Evolutionary conservation across 2,113 vertebrate genomes (phyloP), one percentile per base, ranked within the genome.

Genomic region (Pelusios castaneus): DNA sequence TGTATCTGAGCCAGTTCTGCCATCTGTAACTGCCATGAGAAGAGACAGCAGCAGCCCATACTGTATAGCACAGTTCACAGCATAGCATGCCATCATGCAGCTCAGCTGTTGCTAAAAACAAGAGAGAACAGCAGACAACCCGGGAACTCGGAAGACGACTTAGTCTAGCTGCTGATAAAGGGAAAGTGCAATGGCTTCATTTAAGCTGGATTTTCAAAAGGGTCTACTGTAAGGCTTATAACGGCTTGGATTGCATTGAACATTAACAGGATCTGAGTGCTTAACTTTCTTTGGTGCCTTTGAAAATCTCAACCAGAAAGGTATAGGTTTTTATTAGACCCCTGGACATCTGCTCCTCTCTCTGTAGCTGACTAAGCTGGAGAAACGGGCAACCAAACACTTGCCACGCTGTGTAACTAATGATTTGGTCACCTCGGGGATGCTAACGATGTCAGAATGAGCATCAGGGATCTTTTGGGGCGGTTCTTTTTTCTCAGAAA

Each of bases 241-340:
- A n/a, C n/a, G n/a, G 27, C 5, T 6, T 60, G 29, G 31, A 60
- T 80, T 81, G 83, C 92, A 75, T 89, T 93, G 92, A 83, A 58
- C 90, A 58, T 89, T 45, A 0, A 56, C 47, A 60, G 82, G 67
- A 34, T 14, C n/a, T 89, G 89, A 84, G 43, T 60, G 88, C 94
- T 95, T 89, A 82, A 78, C 89, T 87, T 91, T 87, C 91, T 92
- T 8, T 77, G 87, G 92, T 87, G 24, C 81, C 91, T 88, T 89
- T 43, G 85, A 85, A 95, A 96, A 91, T 80, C 79, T 87, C 88
- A 8, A 24, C 16, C 78, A 83, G 76, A 81, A 89, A 84, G 79
- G 89, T 95, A 89, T 80, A 80, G 83, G 92, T 93, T 89, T 95
- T 92, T 91, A 78, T 91, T 63, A 89, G 84, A 7, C 52, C 86